Conservation (phyloP, 2,888 invertebrate genomes). For the Patella caerulea region DNA sequence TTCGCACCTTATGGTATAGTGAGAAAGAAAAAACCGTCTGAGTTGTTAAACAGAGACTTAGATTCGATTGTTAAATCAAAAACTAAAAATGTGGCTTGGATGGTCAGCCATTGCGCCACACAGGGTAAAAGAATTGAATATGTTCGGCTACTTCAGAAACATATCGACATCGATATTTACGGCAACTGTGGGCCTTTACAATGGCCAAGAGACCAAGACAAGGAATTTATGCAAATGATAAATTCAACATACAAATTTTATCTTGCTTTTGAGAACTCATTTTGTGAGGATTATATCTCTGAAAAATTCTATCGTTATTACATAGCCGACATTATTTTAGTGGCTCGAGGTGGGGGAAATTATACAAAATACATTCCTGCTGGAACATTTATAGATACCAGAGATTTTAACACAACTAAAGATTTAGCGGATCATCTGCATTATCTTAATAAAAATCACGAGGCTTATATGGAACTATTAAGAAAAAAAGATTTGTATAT, state of each 20-base stretch:
- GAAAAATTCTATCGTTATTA: background rate
- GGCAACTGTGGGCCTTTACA: background rate
- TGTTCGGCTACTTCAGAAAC: background rate
- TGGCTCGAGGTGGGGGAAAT: constrained; percentile 1
- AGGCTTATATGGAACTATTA: background rate
- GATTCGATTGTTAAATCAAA: background rate
- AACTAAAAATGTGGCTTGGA: background rate
- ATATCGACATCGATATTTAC: background rate
- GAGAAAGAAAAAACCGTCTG: background rate
- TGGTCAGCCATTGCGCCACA: background rate
- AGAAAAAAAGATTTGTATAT: background rate
- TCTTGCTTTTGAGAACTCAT: background rate
- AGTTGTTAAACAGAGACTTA: background rate
- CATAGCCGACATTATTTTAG: background rate
- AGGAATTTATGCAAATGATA: background rate
- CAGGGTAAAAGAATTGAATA: background rate
- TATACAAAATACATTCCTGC: background rate
- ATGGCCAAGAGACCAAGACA: background rate
- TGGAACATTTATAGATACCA: background rate
- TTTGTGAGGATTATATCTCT: background rate
- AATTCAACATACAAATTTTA: background rate
- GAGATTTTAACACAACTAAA: background rate
- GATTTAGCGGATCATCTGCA: background rate
- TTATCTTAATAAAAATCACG: background rate
- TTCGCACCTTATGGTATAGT: background rate